These are phyloP conservation scores for Pantherophis guttatus DNA, from an alignment of 2,113 vertebrate genomes.

Conservation along the genomic window DNA sequence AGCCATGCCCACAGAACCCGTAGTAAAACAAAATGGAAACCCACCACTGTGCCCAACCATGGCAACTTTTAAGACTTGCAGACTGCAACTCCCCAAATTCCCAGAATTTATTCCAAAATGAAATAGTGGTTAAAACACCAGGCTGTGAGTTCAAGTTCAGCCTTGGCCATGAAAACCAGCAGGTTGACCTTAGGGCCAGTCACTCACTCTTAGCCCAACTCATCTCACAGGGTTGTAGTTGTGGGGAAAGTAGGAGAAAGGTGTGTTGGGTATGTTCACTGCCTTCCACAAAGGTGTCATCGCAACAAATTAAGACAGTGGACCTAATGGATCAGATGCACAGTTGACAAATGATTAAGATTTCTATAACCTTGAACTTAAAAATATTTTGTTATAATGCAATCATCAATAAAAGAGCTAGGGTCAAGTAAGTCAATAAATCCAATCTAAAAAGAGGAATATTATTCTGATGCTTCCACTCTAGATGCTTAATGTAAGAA, in stretches of 20 bases:
- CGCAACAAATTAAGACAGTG: neutral
- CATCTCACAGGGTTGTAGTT: neutral
- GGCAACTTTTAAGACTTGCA: neutral
- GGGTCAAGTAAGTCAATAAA: neutral
- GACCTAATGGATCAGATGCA: neutral
- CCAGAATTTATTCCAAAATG: neutral
- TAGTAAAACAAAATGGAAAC: no score
- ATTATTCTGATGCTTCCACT: neutral
- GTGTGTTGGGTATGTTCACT: fast-evolving
- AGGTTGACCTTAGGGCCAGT: neutral
- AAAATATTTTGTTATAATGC: neutral
- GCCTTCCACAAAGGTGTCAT: neutral
- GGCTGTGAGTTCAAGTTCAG: neutral
- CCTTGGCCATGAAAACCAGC: neutral
- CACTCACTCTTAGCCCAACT: neutral
- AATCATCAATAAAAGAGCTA: neutral
- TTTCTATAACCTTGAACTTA: neutral
- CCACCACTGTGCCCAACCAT: neutral
- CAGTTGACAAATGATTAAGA: neutral
- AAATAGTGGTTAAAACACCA: neutral
- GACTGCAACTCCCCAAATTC: neutral
- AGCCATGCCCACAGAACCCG: no score
- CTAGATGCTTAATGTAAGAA: neutral
- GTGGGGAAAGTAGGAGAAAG: neutral
- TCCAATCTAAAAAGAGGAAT: neutral